Evolutionary conservation across 92 coral and sea anemone species (phyloP).

Genomic region (Palythoa grandiflora): DNA sequence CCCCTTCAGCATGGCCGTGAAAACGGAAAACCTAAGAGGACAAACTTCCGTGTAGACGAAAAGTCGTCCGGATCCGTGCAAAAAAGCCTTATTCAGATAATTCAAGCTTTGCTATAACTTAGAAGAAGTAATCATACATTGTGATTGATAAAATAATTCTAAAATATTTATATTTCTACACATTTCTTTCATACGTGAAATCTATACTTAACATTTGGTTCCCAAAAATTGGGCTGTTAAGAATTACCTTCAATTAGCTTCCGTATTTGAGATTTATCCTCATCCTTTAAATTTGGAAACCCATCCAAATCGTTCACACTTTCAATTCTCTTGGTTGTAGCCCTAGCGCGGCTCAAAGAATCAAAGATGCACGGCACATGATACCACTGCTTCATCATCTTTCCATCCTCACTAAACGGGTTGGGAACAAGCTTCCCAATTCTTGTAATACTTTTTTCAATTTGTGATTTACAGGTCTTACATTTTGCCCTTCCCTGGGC

Average conservation of each 20-base stretch:
- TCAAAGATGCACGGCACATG: constrained; percentile 92
- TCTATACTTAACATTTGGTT: neutral
- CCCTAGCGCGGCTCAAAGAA: constrained; percentile 82
- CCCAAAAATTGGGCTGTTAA: neutral
- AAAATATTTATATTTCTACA: no score
- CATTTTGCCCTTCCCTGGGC: constrained; percentile 96
- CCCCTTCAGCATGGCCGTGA: no score
- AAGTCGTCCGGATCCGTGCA: no score
- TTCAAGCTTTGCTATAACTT: no score
- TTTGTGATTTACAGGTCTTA: constrained; percentile 92
- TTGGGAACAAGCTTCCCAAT: constrained; percentile 88
- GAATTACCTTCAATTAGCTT: constrained; percentile 77
- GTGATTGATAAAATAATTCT: no score
- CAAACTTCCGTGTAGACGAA: no score
- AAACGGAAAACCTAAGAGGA: no score
- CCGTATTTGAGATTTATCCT: constrained; percentile 76
- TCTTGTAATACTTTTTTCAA: constrained; percentile 88
- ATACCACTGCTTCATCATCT: constrained; percentile 97
- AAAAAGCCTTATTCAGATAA: no score
- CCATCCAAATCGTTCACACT: constrained; percentile 86
- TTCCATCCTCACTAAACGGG: constrained; percentile 96
- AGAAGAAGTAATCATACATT: no score
- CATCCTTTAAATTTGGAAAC: constrained; percentile 75
- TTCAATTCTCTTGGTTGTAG: constrained; percentile 91
- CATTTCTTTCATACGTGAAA: no score